Base-by-base conservation (phyloP, 2,888 invertebrate species). In the Pristionchus arcanus region DNA sequence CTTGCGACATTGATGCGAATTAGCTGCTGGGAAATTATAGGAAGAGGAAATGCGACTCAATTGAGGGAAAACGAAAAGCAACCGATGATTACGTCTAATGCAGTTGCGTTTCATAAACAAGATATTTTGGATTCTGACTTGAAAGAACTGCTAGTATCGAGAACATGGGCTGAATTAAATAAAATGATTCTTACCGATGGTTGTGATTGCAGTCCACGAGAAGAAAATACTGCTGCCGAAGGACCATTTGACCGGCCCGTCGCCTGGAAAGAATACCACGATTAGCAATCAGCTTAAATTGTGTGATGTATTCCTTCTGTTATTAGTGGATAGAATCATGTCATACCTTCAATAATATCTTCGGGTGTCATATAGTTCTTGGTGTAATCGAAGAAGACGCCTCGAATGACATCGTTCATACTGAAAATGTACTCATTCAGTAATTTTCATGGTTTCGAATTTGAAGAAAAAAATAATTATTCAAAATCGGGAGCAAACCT, bases 161-260 rank as follows among this genome's bases (percentile, higher is more conserved):
- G 11, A 1, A 49, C n/a, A 49, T 49, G 11, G 42, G 42, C 42
- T 42, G 5, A 42, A 42, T 42, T 9, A 15, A 21, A 59, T 59
- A 59, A 59, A 59, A 59, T 59, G 15, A 59, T 59, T 42, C 87
- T 25, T 0, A 94, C 95, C 95, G 55, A 95, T 95, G 28, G 95
- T 95, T 16, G 95, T 95, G 90, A 95, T 95, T 34, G 95, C 94
- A 21, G 95, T 95, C 94, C 94, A 95, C 13, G 95, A 94, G 91
- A 95, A 95, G 92, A 95, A 95, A 19, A 95, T 92, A 90, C 93
- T 93, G 34, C 94, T 92, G 63, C 93, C 93, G 91, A 95, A 95
- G 34, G 93, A 94, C 95, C 95, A 95, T 91, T 94, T 95, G 84
- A 93, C 91, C 13, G 93, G 93, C 77, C 94, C 94, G 55, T 88